Evolutionary conservation across 2,888 invertebrate genomes (phyloP), one percentile per base, ranked within the genome.

Genomic region (Eubasilissa splendida): DNA sequence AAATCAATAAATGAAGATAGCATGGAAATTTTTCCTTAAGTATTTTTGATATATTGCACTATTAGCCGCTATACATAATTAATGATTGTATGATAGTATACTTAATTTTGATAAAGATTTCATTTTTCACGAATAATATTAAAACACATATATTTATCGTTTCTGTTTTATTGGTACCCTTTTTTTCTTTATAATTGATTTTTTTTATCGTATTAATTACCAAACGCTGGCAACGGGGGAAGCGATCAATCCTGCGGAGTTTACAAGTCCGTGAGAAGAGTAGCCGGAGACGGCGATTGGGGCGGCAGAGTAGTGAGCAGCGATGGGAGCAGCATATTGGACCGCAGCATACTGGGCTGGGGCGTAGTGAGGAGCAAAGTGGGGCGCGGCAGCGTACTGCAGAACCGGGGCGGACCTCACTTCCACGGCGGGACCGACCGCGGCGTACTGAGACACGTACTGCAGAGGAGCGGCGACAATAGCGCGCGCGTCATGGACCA

Each of bases 181-280:
- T 68, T 68, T 77, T 70, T 68, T 66, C 7, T 50, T 78, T 12
- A 52, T 71, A 42, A 22, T 66, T 74, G 10, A 52, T 42, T 22
- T 56, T 31, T 63, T 79, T 79, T 14, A 12, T 42, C 0, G 14
- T 22, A 12, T 8, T 66, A 77, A 76, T 82, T 80, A 82, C 82
- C 82, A 82, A 11, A 22, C 73, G 50, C 80, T 70, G 54, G 76
- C 82, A 83, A 85, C 74, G 66, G 85, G 75, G 14, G 80, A 77
- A 14, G 80, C 79, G 14, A 77, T 78, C 52, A 82, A 74, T 58
- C 83, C 81, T 54, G 77, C 79, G 50, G 76, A 76, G 76, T 82
- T 76, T 70, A 82, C 63, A 50, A 83, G 42, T 74, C 81, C 76
- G 74, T 83, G 80, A 71, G 80, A 78, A 59, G 84, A 84, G 65